phyloP scores from a whole-genome alignment of 2,797 vertebrate species.

The Sebastolobus alascanus region DNA sequence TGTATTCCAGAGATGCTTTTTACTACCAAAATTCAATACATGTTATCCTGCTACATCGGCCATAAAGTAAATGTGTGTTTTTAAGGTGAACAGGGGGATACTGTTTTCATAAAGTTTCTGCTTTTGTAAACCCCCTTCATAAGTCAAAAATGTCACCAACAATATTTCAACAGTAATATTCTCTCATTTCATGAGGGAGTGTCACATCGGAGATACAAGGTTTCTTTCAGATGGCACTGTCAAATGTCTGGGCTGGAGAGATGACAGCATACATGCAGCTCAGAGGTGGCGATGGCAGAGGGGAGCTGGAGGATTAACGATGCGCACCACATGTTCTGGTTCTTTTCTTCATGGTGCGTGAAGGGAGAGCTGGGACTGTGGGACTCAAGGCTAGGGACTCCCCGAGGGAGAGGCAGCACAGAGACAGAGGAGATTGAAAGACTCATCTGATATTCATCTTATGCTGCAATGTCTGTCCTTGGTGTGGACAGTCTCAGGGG shows the following conservation, averaged over 20 bases:
- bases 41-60: not conserved
- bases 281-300: slow-evolving; percentile 51
- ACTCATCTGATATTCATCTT: slow-evolving; percentile 83
- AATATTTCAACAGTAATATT: slow-evolving; percentile 40
- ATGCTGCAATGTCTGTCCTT: slow-evolving; percentile 74
- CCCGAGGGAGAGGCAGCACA: slow-evolving; percentile 64
- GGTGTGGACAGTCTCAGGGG: slow-evolving; percentile 60
- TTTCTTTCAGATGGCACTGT: slow-evolving; percentile 51
- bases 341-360: slow-evolving; percentile 77
- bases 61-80: not conserved
- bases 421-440: slow-evolving; percentile 75
- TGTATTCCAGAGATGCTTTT: not conserved
- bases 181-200: slow-evolving; percentile 35
- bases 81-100: not conserved
- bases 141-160: slow-evolving; percentile 20
- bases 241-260: slow-evolving; percentile 51
- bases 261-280: slow-evolving; percentile 61
- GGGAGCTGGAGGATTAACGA: slow-evolving; percentile 70
- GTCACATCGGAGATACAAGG: slow-evolving; percentile 28
- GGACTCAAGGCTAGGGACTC: slow-evolving; percentile 73
- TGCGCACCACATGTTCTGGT: slow-evolving; percentile 71
- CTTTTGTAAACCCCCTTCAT: slow-evolving; percentile 6
- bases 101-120: slow-evolving; percentile 7
- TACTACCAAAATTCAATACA: not conserved
- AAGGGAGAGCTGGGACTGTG: slow-evolving; percentile 70